Percentiles rank a stretch among this genome's conserved stretches.
These are phyloP conservation scores for Menura novaehollandiae DNA, from an alignment of 2,113 vertebrate species.

Conservation along the genomic window DNA sequence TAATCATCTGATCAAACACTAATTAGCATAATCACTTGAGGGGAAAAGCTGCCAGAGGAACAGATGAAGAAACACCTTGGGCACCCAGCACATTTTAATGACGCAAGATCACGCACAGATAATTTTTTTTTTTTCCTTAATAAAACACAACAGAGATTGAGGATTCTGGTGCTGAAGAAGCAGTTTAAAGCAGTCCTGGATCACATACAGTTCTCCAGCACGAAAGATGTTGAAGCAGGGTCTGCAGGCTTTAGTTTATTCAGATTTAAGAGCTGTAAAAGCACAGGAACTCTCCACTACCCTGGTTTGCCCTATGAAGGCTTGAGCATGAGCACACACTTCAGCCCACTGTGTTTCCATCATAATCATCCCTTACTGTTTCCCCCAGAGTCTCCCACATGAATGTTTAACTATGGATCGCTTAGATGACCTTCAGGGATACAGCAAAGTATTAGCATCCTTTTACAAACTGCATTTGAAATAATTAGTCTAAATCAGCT, in stretches of 20 bases:
- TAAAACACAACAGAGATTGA: neutral
- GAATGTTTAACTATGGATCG: conserved; percentile 12
- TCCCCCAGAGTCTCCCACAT: neutral
- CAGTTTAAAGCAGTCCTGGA: neutral
- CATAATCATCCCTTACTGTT: neutral
- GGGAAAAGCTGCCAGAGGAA: conserved; percentile 80
- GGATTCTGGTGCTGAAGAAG: neutral
- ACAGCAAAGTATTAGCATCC: conserved; percentile 12
- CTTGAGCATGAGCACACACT: neutral
- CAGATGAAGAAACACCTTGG: conserved; percentile 75
- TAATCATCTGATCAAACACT: conserved; percentile 95
- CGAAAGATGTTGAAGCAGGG: neutral
- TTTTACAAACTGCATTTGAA: conserved; percentile 50
- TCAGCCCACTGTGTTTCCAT: neutral
- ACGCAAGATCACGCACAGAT: neutral
- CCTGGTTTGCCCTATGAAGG: neutral
- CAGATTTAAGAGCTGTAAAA: neutral
- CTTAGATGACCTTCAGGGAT: conserved; percentile 65
- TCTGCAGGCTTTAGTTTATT: neutral
- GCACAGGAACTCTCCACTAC: neutral
- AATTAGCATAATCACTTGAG: conserved; percentile 92
- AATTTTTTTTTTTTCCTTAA: neutral
- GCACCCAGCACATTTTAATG: conserved; percentile 70
- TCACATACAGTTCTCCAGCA: neutral
- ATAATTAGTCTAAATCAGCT: conserved; percentile 36